These are phyloP conservation scores for Pterobdella sp. DNA, from an alignment of 2,888 invertebrate genomes.

Conservation along the genomic window DNA sequence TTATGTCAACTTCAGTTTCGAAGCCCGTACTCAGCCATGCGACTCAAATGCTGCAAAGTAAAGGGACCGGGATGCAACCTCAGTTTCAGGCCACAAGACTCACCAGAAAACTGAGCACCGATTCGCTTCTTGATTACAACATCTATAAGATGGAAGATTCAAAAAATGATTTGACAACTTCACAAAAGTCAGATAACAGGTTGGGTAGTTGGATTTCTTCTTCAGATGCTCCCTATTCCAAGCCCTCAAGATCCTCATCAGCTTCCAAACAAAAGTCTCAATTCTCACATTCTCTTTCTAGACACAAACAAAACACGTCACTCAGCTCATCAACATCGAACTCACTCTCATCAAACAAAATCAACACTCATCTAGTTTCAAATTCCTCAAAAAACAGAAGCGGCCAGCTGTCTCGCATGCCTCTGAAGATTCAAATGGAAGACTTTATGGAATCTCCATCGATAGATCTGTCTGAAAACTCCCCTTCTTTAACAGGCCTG, in stretches of 20 bases:
- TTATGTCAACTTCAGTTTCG: neutral
- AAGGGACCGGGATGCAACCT: neutral
- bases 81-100: constrained; percentile 16
- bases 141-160: constrained; percentile 44
- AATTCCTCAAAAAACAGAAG: constrained; percentile 27
- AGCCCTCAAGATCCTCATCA: constrained; percentile 18
- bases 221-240: constrained; percentile 15
- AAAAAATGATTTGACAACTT: constrained; percentile 30
- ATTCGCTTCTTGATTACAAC: constrained; percentile 42
- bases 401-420: constrained; percentile 46
- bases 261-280: constrained; percentile 27
- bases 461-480: constrained; percentile 29
- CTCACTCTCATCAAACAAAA: constrained; percentile 4
- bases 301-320: constrained; percentile 6
- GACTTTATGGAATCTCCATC: constrained; percentile 46
- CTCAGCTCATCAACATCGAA: constrained; percentile 16
- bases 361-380: neutral
- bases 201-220: constrained; percentile 23
- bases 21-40: too few species aligned
- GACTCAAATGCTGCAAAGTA: neutral
- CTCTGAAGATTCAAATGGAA: constrained; percentile 48
- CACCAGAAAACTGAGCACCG: constrained; percentile 43
- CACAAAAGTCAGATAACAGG: constrained; percentile 18
- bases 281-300: constrained; percentile 15
- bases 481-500: constrained; percentile 44